Evolutionary conservation across 1,140 invertebrate genomes (phyloP), one percentile per base, ranked within the genome.

Genomic region (Heliconius eleuchia): DNA sequence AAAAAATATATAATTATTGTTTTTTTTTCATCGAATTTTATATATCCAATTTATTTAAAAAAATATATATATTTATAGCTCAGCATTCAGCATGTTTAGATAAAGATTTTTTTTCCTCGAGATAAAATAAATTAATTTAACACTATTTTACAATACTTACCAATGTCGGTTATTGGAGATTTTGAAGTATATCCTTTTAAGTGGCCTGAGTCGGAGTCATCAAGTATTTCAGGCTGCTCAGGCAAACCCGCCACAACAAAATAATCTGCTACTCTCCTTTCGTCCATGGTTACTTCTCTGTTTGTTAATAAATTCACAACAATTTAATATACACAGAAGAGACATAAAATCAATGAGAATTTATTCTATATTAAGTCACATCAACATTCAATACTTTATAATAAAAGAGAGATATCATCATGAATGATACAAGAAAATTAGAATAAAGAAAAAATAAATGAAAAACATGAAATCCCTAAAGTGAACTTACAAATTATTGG

Each of bases 241-340:
- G 98, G 97, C 87, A 99, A 95, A 23, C 99, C 99, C 89, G 99
- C 99, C 57, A 99, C 97, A 79, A 99, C 98, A 96, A 99, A 99
- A 95, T 99, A 99, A 95, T 99, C 97, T 27, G 97, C 97, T 73
- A 98, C 97, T 91, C 97, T 95, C 87, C 97, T 95, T 86, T 98
- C 97, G 88, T 98, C 97, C 97, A 98, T 98, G 82, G 80, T 77
- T 81, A 74, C 73, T 76, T 71, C 82, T 83, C 55, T 78, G 94
- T 85, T 52, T 52, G 18, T 6, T 19, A 19, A 83, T 37, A 71
- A 77, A 11, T 82, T 80, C 82, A 78, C 77, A 86, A 84, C 8
- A 27, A 27, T 23, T 60, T n/a, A 60, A 30, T 66, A 30, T 27
- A 66, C 11, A 66, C 11, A 57, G 27, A 66, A 3, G 13, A 13